A percentile compares a stretch with the other conserved stretches of the same genome.
These are phyloP conservation scores for Triplophysa siluroides DNA, from an alignment of 2,113 vertebrate species.

Conservation along the genomic window DNA sequence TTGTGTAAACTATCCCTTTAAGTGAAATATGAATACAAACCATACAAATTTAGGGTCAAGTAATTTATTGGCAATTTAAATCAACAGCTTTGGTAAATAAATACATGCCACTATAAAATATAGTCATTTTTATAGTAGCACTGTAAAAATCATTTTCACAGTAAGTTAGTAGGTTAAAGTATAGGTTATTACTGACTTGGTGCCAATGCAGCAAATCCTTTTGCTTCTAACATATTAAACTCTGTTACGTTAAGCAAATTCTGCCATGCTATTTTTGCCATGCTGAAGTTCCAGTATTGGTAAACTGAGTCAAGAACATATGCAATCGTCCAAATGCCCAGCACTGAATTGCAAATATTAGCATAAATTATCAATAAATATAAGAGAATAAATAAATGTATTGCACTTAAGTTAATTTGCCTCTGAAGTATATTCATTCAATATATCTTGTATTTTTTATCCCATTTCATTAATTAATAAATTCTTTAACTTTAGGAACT, in stretches of 20 bases:
- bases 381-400: background rate
- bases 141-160: too few species aligned
- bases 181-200: too few species aligned
- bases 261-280: constrained; percentile 9
- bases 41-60: background rate
- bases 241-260: background rate
- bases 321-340: too few species aligned
- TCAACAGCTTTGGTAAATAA: background rate
- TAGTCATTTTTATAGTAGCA: background rate
- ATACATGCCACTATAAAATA: background rate
- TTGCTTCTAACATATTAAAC: background rate
- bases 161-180: too few species aligned
- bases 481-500: too few species aligned
- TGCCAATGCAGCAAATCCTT: too few species aligned
- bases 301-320: too few species aligned
- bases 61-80: constrained; percentile 20
- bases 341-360: background rate
- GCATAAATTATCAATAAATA: background rate
- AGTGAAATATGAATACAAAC: background rate
- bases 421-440: too few species aligned
- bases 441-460: too few species aligned
- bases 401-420: too few species aligned
- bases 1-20: too few species aligned
- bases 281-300: background rate
- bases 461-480: too few species aligned